Evolutionary conservation across 23 tunicate species (phyloP).

Genomic region (Phallusia fumigata): DNA sequence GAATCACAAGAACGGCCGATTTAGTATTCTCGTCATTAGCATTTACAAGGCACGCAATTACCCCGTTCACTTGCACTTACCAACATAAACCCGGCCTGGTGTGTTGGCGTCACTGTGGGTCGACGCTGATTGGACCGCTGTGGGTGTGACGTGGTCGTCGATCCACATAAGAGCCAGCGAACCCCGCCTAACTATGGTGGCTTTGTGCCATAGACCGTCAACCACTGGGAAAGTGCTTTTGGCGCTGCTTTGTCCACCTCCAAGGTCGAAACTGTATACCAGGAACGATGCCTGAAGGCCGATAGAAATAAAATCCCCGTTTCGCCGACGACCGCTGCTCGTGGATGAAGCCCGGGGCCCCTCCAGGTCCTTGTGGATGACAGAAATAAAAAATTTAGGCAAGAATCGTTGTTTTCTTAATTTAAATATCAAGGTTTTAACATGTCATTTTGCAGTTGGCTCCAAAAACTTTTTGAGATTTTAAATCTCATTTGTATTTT

Average conservation of each 20-base stretch:
- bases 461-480: too few relatives aligned
- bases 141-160: slow-evolving; percentile 59
- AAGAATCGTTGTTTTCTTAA: too few relatives aligned
- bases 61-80: slow-evolving; percentile 44
- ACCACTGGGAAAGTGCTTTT: slow-evolving; percentile 53
- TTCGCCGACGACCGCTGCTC: not conserved
- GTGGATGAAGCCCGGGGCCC: not conserved
- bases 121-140: slow-evolving; percentile 57
- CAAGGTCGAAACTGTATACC: slow-evolving; percentile 56
- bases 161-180: slow-evolving; percentile 84
- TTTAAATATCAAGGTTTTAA: too few relatives aligned
- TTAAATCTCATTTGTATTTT: too few relatives aligned
- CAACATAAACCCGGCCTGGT: slow-evolving; percentile 78
- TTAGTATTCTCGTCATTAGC: too few relatives aligned
- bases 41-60: too few relatives aligned
- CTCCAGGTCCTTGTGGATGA: not conserved
- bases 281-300: slow-evolving; percentile 62
- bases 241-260: slow-evolving; percentile 58
- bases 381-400: too few relatives aligned
- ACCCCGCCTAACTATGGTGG: slow-evolving; percentile 64
- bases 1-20: too few relatives aligned
- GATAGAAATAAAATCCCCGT: slow-evolving; percentile 40
- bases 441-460: too few relatives aligned
- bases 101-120: slow-evolving; percentile 24
- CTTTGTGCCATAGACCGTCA: slow-evolving; percentile 76